Evolutionary conservation across 2,888 invertebrate species (phyloP), one percentile per base, ranked within the genome.

Genomic region (Terebella lapidaria): DNA sequence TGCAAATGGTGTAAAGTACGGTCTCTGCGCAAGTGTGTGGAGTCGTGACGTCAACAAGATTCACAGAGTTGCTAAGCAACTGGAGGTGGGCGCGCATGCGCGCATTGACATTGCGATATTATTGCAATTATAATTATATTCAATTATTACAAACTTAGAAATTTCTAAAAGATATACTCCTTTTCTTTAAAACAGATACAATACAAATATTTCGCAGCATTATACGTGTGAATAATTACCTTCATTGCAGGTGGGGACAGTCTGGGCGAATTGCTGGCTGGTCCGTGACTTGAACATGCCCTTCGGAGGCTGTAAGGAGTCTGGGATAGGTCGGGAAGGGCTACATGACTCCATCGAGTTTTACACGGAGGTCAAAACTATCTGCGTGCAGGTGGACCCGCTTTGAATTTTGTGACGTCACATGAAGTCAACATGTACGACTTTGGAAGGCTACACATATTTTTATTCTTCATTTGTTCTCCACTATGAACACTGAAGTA

Each of bases 221-320:
- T 35, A n/a, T 35, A n/a, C n/a, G 42, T 35, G 10, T 35, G n/a
- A n/a, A 35, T 35, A 35, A 35, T 35, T 35, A 10, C n/a, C n/a
- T 35, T 35, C 42, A 35, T 53, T 59, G 20, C 56, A 83, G 82
- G 83, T 76, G 2, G 85, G 85, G 18, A 85, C 84, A 1, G 84
- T 85, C 18, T 85, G 85, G 85, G 81, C 81, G 56, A 85, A 85
- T 68, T 84, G 84, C 64, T 85, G 85, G 85, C 69, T 85, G 71
- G 77, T 84, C 10, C 72, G 85, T n/a, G 77, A 84, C 64, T 72
- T 85, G 55, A 82, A 83, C 67, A 82, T 85, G 83, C 85, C 85
- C 0, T 85, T 85, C 70, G 85, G 85, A 20, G 85, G 85, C 18
- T 74, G 76, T 58, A 85, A 85, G 69, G 76, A 79, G 59, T 84